Evolutionary conservation across 2,113 vertebrate species (phyloP), one percentile per base, ranked within the genome.

Genomic region (Ceratotherium simum): DNA sequence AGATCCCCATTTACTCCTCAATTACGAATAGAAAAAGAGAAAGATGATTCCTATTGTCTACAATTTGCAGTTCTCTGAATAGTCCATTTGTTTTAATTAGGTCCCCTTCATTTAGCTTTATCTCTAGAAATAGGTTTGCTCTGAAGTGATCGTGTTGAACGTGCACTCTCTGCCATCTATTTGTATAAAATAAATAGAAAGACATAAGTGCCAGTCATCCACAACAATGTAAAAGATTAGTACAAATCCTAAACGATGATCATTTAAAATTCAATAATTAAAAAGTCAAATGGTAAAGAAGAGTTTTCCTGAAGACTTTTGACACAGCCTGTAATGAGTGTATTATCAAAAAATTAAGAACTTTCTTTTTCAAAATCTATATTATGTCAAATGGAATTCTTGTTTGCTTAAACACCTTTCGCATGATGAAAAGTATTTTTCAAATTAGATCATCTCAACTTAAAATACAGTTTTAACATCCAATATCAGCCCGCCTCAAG

Each of bases 161-260:
- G 0, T 25, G 31, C 14, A 25, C 10, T 84, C 46, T 62, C n/a
- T 69, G 70, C 25, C 65, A 75, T 56, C 42, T 92, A 75, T 87
- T 95, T 86, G 27, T 83, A 39, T 54, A 92, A 96, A 97, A 95
- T 42, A 90, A 72, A 96, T 36, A 84, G 76, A 73, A 91, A 83
- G 75, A 78, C 9, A 70, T 58, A 96, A 86, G 88, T 81, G 60
- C 16, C 58, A 67, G 75, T 25, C 70, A 76, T 10, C 48, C 42
- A 67, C 67, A 85, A 48, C 67, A 85, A 48, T 75, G 65, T 6
- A 20, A 87, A 92, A 90, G 58, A 75, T 76, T 87, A 96, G 56
- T 58, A 46, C 33, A 79, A 78, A 87, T 75, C 67, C 72, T 56
- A 72, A 93, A 84, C 33, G 83, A 90, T 42, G 54, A 81, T 90